Evolutionary conservation across 2,113 vertebrate species (phyloP).

Genomic region (Riparia riparia): DNA sequence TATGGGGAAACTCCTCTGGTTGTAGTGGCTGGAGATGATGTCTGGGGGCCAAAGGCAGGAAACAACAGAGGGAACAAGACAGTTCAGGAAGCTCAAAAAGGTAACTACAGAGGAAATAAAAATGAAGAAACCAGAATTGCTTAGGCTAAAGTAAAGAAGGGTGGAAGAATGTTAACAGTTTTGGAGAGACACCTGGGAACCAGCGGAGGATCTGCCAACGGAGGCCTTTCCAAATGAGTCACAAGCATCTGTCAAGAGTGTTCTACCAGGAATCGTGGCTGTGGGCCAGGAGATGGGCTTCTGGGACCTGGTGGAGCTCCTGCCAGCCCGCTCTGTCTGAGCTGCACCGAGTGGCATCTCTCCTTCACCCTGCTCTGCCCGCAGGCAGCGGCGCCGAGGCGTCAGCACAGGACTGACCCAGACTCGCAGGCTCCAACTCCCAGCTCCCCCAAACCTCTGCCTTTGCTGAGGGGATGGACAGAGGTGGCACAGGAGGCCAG

Average conservation of each 20-base stretch:
- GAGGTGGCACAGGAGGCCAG: neutral
- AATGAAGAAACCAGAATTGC: neutral
- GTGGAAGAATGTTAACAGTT: neutral
- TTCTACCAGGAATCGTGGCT: neutral
- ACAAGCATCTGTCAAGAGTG: neutral
- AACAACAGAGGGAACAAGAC: neutral
- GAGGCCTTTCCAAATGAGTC: neutral
- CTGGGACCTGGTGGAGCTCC: neutral
- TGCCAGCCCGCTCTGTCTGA: neutral
- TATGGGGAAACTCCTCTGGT: neutral
- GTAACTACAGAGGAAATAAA: accelerated
- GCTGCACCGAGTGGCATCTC: neutral
- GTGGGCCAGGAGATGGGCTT: neutral
- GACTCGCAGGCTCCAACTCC: neutral
- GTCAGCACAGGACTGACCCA: accelerated
- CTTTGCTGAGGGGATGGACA: neutral
- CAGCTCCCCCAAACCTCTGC: neutral
- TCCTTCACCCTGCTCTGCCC: neutral
- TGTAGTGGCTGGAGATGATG: neutral
- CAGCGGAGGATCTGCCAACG: neutral
- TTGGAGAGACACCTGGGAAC: neutral
- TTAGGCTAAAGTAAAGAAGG: neutral
- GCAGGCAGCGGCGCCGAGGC: accelerated
- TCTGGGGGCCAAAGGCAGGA: neutral
- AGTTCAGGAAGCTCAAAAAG: neutral